Conservation (phyloP, 1,140 invertebrate genomes). For the Oppia nitens region DNA sequence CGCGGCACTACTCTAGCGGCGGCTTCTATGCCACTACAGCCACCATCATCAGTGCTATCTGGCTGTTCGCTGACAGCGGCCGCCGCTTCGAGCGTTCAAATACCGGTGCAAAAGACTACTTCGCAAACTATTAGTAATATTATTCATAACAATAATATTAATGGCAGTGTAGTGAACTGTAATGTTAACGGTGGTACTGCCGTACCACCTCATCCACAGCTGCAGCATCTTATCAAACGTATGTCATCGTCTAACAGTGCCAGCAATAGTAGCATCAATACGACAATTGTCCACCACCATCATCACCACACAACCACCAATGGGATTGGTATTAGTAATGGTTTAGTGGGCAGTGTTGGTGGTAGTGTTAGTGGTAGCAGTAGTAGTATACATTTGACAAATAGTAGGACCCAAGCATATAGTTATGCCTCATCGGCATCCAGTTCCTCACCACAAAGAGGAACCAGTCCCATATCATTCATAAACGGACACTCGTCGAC, state of each 20-base stretch:
- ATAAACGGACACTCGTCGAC: conserved; percentile 37
- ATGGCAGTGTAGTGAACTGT: too few relatives aligned
- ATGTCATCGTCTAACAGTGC: background rate
- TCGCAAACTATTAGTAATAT: too few relatives aligned
- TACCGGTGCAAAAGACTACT: background rate
- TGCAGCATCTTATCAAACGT: background rate
- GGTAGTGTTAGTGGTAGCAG: background rate
- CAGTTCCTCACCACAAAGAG: conserved; percentile 32
- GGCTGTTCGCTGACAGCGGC: background rate
- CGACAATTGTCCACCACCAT: too few relatives aligned
- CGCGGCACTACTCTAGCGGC: too few relatives aligned
- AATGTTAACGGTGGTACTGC: background rate
- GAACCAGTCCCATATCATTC: conserved; percentile 55
- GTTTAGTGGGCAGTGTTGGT: too few relatives aligned
- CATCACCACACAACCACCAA: too few relatives aligned
- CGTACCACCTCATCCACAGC: background rate
- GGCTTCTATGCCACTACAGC: background rate
- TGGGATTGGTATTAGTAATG: too few relatives aligned
- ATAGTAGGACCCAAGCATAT: background rate
- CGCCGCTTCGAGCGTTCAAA: background rate
- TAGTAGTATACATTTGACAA: background rate
- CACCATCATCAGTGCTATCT: background rate
- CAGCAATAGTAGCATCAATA: background rate
- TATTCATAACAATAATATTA: too few relatives aligned
- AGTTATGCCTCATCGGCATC: conserved; percentile 12